Evolutionary conservation across 2,888 invertebrate species (phyloP), one percentile per base, ranked within the genome.

Genomic region (Apodemia duryi): DNA sequence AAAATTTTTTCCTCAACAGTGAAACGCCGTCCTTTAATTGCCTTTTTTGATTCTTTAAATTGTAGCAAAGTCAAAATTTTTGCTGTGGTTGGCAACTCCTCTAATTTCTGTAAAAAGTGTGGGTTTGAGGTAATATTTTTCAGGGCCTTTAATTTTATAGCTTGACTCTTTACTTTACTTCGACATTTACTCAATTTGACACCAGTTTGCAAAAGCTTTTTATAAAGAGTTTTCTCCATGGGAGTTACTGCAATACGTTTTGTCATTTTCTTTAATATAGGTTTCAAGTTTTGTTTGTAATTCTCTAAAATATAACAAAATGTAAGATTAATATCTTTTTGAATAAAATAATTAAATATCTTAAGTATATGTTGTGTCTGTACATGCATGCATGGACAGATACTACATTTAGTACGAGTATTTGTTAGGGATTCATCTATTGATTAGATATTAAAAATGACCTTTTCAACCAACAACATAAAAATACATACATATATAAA

Each of bases 1-100:
- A 66, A 46, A 65, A 69, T 67, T 68, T 71, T 71, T 68, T 74
- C 72, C 21, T 70, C 9, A 5, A 67, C 7, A 3, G 62, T 13
- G 64, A 72, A 73, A 7, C 69, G 65, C 41, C 71, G 61, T 2
- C 70, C 72, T 66, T 70, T 74, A 38, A 11, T 43, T n/a, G 11
- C 38, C 21, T 69, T 66, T 62, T 66, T 65, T 6, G 46, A 61
- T 7, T 64, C 63, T 63, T 64, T 51, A 32, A 68, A 65, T 38
- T 66, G 67, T 43, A 69, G 10, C 6, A 62, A 10, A 5, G 65
- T 69, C 1, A 69, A 66, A 21, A 66, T 10, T 67, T 65, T 68
- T 57, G 63, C 29, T 11, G 65, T 57, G n/a, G 46, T 66, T 10
- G 65, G 13, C 38, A 63, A 43, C 4, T 63, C 32, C 1, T 65